Conservation (phyloP, 2,113 vertebrate genomes). For the Tyrannus savana region DNA sequence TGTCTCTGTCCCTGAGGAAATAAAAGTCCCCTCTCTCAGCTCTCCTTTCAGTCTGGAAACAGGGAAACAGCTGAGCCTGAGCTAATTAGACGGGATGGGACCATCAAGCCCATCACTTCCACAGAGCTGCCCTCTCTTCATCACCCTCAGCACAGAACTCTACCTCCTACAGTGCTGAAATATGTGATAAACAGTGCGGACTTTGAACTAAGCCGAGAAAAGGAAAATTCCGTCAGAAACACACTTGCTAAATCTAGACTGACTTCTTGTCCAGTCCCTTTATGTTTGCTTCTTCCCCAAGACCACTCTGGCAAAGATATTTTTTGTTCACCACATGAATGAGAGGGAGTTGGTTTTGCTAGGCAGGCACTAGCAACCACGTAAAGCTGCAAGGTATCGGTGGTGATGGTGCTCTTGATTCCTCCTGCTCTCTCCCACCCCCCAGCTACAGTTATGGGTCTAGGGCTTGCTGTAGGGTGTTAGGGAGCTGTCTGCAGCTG, state of each 20-base stretch:
- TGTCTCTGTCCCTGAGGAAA: constrained; percentile 55
- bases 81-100: constrained; percentile 55
- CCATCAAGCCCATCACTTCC: background rate
- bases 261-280: background rate
- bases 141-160: background rate
- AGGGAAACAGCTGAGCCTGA: constrained; percentile 49
- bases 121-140: background rate
- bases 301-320: background rate
- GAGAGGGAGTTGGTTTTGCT: background rate
- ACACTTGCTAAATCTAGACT: background rate
- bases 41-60: constrained; percentile 50
- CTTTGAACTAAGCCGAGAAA: background rate
- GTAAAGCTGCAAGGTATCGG: background rate
- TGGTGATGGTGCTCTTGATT: background rate
- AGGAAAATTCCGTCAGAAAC: background rate
- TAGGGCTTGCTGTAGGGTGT: background rate
- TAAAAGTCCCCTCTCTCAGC: constrained; percentile 21
- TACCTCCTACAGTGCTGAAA: background rate
- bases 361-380: background rate
- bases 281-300: background rate
- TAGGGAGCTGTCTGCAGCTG: background rate
- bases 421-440: background rate
- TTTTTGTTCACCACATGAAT: background rate
- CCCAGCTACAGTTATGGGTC: background rate
- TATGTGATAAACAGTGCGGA: background rate